Base-by-base conservation (phyloP, 2,888 invertebrate species). In the Drosophila ochracea region DNA sequence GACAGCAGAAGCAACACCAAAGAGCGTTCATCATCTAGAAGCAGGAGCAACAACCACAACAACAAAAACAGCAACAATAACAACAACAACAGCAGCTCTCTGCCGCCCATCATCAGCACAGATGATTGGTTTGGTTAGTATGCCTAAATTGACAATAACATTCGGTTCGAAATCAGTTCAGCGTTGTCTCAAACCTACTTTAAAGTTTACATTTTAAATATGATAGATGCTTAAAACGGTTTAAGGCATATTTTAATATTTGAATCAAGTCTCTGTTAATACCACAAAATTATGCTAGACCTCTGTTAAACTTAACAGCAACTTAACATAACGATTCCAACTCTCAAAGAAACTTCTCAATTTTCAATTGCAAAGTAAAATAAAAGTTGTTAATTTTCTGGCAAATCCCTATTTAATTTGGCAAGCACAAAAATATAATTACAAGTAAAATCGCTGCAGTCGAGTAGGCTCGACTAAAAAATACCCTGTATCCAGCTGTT, bases 91-190 rank as follows among this genome's bases (percentile, higher is more conserved):
- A 73, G 64, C 54, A 69, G 61, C 31, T 90, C 90, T 3, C 39
- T 86, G 53, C 84, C 82, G 52, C 68, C 71, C 54, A 73, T 83
- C 62, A 82, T 84, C 61, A 82, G 71, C 21, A 68, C 88, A 25
- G 92, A 91, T 65, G 92, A 91, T 79, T 92, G 92, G 92, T 85
- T 91, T 64, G 91, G 91, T 91, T 92, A 91, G 91, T 91, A 91
- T 68, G 6, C n/a, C n/a, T 19, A 30, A 19, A 53, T 21, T 41
- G 25, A n/a, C 7, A 13, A 3, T 21, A n/a, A 2, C 3, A 25
- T 5, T 43, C 6, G 30, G 2, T 30, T 43, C 28, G 1, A 19
- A 50, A 50, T 7, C 21, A 35, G 13, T 35, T 33, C 5, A 35
- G 1, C 35, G 35, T 35, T 35, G 35, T 11, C 16, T 35, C 35